Conservation (phyloP, 2,888 invertebrate genomes). For the Myopa tessellatipennis region DNA sequence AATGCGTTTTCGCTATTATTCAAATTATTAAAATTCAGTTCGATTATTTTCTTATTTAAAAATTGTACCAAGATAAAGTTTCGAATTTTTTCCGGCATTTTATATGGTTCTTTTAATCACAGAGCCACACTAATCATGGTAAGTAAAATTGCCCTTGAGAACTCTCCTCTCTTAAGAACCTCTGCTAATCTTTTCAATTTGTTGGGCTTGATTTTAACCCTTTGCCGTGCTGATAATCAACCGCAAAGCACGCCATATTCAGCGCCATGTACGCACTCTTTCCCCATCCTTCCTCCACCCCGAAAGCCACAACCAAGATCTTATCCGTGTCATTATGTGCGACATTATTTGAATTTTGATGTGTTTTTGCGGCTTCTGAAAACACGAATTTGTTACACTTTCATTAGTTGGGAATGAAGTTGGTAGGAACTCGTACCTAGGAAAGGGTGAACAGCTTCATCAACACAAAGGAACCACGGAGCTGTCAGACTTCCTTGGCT, state of each 20-base stretch:
- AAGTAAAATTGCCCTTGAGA: neutral
- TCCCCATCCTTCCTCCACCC: neutral
- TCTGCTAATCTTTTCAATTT: constrained; percentile 52
- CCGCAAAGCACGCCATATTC: constrained; percentile 11
- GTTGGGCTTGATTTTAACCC: constrained; percentile 49
- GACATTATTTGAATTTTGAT: constrained; percentile 18
- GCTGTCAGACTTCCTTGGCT: neutral
- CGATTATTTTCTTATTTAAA: no score
- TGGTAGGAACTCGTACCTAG: neutral
- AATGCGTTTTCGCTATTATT: no score
- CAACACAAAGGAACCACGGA: constrained; percentile 22
- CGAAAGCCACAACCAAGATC: neutral
- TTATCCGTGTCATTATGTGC: constrained; percentile 22
- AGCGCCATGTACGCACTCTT: neutral
- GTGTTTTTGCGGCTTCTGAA: neutral
- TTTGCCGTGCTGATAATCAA: constrained; percentile 33
- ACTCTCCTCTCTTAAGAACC: neutral
- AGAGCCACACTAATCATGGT: no score
- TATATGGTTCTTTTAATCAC: no score
- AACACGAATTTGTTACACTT: constrained; percentile 16
- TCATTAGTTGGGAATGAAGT: neutral
- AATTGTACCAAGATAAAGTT: no score
- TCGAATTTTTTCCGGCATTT: no score
- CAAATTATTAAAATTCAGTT: no score
- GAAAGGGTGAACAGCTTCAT: constrained; percentile 10